Conservation (phyloP, 2,888 invertebrate species). For the Synergus itoensis region DNA sequence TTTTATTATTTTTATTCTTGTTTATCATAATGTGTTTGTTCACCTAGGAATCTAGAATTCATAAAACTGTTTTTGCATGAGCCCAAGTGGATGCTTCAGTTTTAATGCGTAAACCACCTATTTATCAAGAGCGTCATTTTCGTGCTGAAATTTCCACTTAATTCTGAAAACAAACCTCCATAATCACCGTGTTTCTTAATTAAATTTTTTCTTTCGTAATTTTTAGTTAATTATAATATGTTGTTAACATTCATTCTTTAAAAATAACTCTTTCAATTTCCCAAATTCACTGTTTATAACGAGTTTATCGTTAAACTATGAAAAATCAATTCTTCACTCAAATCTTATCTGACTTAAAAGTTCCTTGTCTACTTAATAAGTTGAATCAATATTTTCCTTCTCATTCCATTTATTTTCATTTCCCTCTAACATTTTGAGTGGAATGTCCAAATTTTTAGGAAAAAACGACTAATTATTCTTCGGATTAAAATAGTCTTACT, state of each 20-base stretch:
- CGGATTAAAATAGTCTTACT: not conserved
- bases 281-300: not conserved
- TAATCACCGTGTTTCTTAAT: not conserved
- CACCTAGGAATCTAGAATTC: not conserved
- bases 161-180: not conserved
- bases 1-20: not conserved
- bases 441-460: not conserved
- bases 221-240: too few relatives aligned
- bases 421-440: not conserved
- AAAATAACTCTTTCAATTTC: not conserved
- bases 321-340: too few relatives aligned
- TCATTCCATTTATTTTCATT: not conserved
- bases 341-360: too few relatives aligned
- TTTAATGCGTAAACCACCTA: not conserved
- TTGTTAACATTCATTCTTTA: too few relatives aligned
- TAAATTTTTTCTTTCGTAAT: too few relatives aligned
- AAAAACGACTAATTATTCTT: not conserved
- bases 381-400: not conserved
- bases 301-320: too few relatives aligned
- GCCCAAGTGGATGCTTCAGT: conserved; percentile 26
- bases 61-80: not conserved
- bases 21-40: not conserved
- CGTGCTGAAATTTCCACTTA: conserved; percentile 1
- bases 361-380: too few relatives aligned
- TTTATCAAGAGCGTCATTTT: conserved; percentile 3